Conservation (phyloP, 2,797 vertebrate species). For the Poecilia wingei region DNA sequence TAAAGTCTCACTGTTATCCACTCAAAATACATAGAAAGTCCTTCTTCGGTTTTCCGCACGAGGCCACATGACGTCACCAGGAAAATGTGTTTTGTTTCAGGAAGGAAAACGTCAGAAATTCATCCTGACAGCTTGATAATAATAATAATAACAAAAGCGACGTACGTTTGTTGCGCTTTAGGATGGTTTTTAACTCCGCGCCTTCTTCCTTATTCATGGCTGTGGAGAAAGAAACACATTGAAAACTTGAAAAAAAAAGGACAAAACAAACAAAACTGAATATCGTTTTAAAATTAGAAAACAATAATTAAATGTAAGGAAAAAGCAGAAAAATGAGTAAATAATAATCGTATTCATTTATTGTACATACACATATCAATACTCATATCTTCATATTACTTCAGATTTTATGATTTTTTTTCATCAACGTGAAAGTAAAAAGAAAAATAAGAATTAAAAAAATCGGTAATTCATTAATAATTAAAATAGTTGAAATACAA, state of each 20-base stretch:
- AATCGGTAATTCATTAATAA: neutral
- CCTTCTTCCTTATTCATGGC: slow-evolving; percentile 13
- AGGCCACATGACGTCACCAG: neutral
- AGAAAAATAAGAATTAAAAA: neutral
- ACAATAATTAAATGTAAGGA: neutral
- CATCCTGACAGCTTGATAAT: too few relatives aligned
- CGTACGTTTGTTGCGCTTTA: slow-evolving; percentile 74
- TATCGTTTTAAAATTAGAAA: neutral
- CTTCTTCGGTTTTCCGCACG: too few relatives aligned
- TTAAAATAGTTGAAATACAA: neutral
- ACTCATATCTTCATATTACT: neutral
- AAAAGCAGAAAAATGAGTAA: neutral
- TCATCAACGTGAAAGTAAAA: neutral
- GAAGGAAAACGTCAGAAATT: too few relatives aligned
- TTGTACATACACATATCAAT: neutral
- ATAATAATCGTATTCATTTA: neutral
- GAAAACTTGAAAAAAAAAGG: rapidly evolving
- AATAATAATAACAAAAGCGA: neutral
- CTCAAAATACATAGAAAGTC: too few relatives aligned
- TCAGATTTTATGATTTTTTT: neutral
- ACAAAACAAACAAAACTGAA: neutral
- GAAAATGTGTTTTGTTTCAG: too few relatives aligned
- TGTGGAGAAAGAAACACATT: slow-evolving; percentile 13
- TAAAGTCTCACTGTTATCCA: too few relatives aligned
- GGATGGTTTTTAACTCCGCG: slow-evolving; percentile 74